These are phyloP conservation scores for Athalia circularis DNA, from an alignment of 2,888 invertebrate species.

Conservation along the genomic window DNA sequence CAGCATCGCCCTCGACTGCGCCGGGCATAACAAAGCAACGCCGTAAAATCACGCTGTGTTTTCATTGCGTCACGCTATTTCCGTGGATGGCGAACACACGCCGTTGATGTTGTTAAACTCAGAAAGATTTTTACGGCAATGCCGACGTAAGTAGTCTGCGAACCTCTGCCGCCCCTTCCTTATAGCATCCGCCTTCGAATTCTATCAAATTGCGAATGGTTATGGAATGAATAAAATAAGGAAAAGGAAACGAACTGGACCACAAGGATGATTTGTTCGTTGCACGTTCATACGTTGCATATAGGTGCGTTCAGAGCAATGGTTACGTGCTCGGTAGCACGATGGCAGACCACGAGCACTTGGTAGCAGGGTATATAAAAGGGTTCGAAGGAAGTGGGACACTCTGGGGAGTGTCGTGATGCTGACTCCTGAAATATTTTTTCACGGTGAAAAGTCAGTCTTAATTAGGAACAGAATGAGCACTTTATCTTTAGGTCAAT, in stretches of 20 bases:
- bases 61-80: slow-evolving; percentile 37
- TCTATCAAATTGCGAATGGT: too few species aligned
- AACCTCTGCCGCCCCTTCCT: neutral
- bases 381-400: slow-evolving; percentile 57
- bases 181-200: neutral
- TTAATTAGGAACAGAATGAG: slow-evolving; percentile 67
- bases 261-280: too few species aligned
- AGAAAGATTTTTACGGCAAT: slow-evolving; percentile 14
- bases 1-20: slow-evolving; percentile 35
- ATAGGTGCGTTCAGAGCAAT: neutral
- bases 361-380: neutral
- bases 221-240: too few species aligned
- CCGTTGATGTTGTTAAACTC: slow-evolving; percentile 12
- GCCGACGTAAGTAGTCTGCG: slow-evolving; percentile 16
- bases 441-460: slow-evolving; percentile 65
- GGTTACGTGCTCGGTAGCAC: neutral
- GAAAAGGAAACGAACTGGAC: too few species aligned
- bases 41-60: slow-evolving; percentile 39
- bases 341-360: neutral
- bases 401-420: slow-evolving; percentile 36
- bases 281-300: too few species aligned
- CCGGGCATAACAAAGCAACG: slow-evolving; percentile 39
- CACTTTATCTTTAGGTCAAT: slow-evolving; percentile 71
- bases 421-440: slow-evolving; percentile 44
- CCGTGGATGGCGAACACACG: slow-evolving; percentile 36